These are phyloP conservation scores for Eustalomyia histrio DNA, from an alignment of 2,888 invertebrate species.

Conservation along the genomic window DNA sequence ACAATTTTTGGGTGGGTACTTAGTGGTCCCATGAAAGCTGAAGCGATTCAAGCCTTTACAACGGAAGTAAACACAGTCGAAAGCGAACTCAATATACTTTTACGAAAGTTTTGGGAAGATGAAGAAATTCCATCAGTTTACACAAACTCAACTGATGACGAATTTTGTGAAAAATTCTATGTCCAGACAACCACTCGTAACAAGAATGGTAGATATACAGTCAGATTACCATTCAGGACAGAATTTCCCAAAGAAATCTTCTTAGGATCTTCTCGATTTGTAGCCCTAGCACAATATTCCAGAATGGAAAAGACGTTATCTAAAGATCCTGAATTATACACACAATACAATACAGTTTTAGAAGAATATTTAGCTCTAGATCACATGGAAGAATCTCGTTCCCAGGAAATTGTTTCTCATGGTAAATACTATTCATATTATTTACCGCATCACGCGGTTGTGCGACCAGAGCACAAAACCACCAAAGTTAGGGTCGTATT, in stretches of 20 bases:
- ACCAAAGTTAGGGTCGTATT: not conserved
- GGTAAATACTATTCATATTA: no score
- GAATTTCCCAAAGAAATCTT: not conserved
- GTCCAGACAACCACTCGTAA: no score
- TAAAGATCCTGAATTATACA: no score
- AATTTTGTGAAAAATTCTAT: no score
- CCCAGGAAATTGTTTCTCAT: no score
- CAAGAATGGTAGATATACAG: no score
- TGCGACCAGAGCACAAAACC: constrained; percentile 1
- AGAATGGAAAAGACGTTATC: not conserved
- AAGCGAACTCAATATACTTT: no score
- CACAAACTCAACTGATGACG: not conserved
- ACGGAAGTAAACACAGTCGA: no score
- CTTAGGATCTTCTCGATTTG: constrained; percentile 14
- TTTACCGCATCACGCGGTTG: constrained; percentile 3
- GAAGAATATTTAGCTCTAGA: no score
- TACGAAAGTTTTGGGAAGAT: constrained; percentile 22
- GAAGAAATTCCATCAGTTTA: not conserved
- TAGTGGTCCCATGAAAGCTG: constrained; percentile 15
- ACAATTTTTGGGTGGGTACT: constrained; percentile 38
- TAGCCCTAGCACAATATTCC: constrained; percentile 3
- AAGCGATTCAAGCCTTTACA: constrained; percentile 1
- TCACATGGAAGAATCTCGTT: no score
- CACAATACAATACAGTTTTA: no score
- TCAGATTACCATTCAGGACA: no score